phyloP scores from a whole-genome alignment of 1,140 invertebrate genomes.

The Drosophila yakuba region DNA sequence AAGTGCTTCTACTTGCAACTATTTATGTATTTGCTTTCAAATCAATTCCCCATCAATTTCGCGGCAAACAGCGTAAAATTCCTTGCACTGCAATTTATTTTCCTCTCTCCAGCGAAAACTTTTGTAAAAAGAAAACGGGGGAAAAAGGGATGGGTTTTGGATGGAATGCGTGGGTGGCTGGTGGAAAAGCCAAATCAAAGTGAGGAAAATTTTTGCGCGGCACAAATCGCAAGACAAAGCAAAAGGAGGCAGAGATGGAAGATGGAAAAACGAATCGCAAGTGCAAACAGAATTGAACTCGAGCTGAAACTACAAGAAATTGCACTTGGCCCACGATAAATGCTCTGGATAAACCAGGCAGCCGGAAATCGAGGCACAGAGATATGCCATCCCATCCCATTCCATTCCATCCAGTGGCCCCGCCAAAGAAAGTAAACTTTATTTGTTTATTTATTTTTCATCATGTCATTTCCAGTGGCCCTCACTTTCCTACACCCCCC shows the following conservation, averaged over 20 bases:
- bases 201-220: conserved; percentile 44
- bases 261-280: conserved; percentile 30
- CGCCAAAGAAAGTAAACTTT: conserved; percentile 41
- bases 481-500: neutral
- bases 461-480: conserved; percentile 74
- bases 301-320: conserved; percentile 65
- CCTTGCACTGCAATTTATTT: conserved; percentile 79
- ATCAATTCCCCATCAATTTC: conserved; percentile 81
- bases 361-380: conserved; percentile 12
- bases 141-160: too few species aligned
- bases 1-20: conserved; percentile 52
- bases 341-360: conserved; percentile 63
- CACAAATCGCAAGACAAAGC: conserved; percentile 46
- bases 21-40: conserved; percentile 82
- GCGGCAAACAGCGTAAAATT: conserved; percentile 74
- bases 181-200: conserved; percentile 28
- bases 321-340: conserved; percentile 80
- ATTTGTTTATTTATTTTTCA: conserved; percentile 75
- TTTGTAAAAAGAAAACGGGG: conserved; percentile 10
- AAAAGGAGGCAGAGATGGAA: conserved; percentile 4
- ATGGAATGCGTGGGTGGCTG: neutral
- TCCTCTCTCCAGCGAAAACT: conserved; percentile 55
- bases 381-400: neutral
- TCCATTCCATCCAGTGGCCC: neutral
- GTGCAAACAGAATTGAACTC: conserved; percentile 69